Evolutionary conservation across 2,797 vertebrate species (phyloP).

Genomic region (Danio aesculapii): DNA sequence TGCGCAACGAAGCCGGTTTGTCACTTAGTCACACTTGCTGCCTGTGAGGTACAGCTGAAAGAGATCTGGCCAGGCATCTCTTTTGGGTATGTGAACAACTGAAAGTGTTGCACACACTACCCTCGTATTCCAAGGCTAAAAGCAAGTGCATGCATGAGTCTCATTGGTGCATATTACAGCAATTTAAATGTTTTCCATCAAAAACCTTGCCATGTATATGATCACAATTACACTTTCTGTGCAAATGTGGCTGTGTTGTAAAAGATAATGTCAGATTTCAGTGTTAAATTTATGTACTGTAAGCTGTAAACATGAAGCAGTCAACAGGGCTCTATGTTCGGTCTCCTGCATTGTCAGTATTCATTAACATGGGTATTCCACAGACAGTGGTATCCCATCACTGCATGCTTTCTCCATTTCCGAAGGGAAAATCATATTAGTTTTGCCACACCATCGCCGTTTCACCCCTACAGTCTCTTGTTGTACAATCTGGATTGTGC

Average conservation of each 20-base stretch:
- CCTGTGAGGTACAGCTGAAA: constrained; percentile 60
- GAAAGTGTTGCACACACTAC: constrained; percentile 30
- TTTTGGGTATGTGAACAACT: constrained; percentile 61
- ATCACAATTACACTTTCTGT: constrained; percentile 42
- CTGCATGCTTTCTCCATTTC: constrained; percentile 7
- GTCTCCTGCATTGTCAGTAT: neutral
- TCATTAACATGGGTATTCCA: constrained; percentile 20
- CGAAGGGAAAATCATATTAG: constrained; percentile 26
- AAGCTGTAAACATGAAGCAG: constrained; percentile 41
- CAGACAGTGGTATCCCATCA: constrained; percentile 28
- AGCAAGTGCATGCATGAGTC: constrained; percentile 48
- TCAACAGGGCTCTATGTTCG: constrained; percentile 29
- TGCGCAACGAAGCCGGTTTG: constrained; percentile 63
- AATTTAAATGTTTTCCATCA: constrained; percentile 64
- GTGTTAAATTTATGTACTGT: constrained; percentile 57
- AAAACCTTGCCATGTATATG: constrained; percentile 38
- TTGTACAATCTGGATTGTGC: constrained; percentile 29
- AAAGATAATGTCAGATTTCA: constrained; percentile 60
- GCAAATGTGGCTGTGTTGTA: constrained; percentile 44
- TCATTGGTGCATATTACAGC: constrained; percentile 66
- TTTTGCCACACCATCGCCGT: constrained; percentile 18
- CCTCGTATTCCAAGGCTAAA: constrained; percentile 37
- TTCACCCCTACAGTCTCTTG: constrained; percentile 13
- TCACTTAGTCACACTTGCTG: constrained; percentile 54
- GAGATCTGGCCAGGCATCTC: constrained; percentile 68